phyloP scores from a whole-genome alignment of 1,140 invertebrate genomes.

The Helicoverpa zea region DNA sequence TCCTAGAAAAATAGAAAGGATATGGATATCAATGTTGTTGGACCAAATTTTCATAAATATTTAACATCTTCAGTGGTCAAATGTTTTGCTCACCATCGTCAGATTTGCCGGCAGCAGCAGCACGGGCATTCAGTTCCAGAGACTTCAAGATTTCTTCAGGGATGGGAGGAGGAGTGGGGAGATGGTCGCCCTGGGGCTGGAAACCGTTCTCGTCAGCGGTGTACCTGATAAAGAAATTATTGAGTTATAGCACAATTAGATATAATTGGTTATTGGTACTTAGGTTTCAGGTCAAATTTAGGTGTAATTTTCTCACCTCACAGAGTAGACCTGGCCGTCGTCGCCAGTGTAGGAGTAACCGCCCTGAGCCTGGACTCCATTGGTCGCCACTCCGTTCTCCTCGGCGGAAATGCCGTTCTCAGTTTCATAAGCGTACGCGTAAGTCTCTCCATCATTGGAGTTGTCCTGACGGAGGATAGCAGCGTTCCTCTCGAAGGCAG shows the following conservation, averaged over 20 bases:
- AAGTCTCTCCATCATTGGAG: slow-evolving; percentile 73
- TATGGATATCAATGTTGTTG: too few species aligned
- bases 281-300: background rate
- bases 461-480: slow-evolving; percentile 42
- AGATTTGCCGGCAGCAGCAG: slow-evolving; percentile 79
- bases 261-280: too few species aligned
- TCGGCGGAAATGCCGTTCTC: slow-evolving; percentile 78
- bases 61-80: too few species aligned
- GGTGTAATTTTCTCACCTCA: slow-evolving; percentile 42
- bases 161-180: slow-evolving; percentile 93
- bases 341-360: slow-evolving; percentile 38
- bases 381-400: slow-evolving; percentile 52
- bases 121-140: slow-evolving; percentile 77
- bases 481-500: too few species aligned
- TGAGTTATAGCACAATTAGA: background rate
- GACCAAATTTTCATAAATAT: too few species aligned
- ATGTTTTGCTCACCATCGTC: slow-evolving; percentile 71
- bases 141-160: slow-evolving; percentile 86
- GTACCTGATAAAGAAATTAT: slow-evolving; percentile 88
- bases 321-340: slow-evolving; percentile 77
- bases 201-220: slow-evolving; percentile 94
- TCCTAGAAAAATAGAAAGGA: slow-evolving; percentile 58
- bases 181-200: slow-evolving; percentile 90
- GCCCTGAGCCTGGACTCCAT: slow-evolving; percentile 70
- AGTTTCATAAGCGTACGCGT: slow-evolving; percentile 76